Evolutionary conservation across 2,888 invertebrate species (phyloP).

Genomic region (Pemphredon lugubris): DNA sequence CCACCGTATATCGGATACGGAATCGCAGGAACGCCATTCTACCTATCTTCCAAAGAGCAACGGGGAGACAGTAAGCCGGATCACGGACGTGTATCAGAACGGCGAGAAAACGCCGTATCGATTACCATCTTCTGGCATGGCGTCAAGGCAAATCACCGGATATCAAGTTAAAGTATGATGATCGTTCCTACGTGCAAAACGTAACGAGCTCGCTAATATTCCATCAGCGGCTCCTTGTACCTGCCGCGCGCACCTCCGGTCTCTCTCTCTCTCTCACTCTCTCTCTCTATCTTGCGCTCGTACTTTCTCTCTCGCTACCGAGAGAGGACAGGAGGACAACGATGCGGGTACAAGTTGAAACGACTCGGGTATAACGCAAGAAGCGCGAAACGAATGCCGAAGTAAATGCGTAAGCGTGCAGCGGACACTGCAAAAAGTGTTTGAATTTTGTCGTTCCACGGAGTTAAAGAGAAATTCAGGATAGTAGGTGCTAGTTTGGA

Average conservation of each 20-base stretch:
- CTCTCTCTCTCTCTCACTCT: constrained; percentile 27
- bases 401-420: constrained; percentile 67
- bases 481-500: not conserved
- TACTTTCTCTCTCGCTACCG: not conserved
- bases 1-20: too few species aligned
- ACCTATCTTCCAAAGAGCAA: too few species aligned
- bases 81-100: constrained; percentile 1
- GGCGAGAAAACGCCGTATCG: constrained; percentile 63
- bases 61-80: not conserved
- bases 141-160: constrained; percentile 74
- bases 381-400: constrained; percentile 71
- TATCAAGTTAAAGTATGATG: constrained; percentile 79
- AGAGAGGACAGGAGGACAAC: constrained; percentile 44
- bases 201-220: constrained; percentile 74
- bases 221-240: constrained; percentile 40
- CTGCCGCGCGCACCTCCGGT: not conserved
- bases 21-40: too few species aligned
- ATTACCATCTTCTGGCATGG: constrained; percentile 69
- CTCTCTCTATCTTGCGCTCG: too few species aligned
- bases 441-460: not conserved
- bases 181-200: constrained; percentile 75
- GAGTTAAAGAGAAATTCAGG: not conserved
- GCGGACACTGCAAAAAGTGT: constrained; percentile 13
- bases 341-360: constrained; percentile 54
- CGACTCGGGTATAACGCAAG: constrained; percentile 53